Evolutionary conservation across 2,888 invertebrate genomes (phyloP).

Genomic region (Drosophila aldrichi): DNA sequence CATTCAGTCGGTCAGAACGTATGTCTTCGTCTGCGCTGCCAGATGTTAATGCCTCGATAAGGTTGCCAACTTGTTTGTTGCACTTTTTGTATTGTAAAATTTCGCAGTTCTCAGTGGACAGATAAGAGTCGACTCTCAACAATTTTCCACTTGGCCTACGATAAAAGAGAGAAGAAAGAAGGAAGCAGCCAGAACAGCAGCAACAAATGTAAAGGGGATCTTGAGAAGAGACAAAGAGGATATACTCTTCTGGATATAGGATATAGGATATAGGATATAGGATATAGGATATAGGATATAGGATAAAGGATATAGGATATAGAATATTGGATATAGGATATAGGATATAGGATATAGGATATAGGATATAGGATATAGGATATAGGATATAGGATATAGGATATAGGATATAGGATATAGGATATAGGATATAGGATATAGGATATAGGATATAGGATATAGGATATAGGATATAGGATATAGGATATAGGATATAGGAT

Average conservation of each 20-base stretch:
- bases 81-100: conserved; percentile 40
- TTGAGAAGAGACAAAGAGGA: background rate
- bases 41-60: conserved; percentile 51
- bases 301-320: background rate
- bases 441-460: background rate
- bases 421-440: background rate
- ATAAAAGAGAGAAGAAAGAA: conserved; percentile 1
- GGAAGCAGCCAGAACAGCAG: background rate
- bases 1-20: conserved; percentile 20
- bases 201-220: background rate
- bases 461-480: background rate
- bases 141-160: conserved; percentile 51
- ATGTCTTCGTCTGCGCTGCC: conserved; percentile 33
- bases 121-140: conserved; percentile 42
- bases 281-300: background rate
- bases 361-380: background rate
- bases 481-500: background rate
- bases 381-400: background rate
- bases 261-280: background rate
- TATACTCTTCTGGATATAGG: background rate
- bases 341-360: background rate
- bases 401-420: background rate
- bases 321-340: background rate
- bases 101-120: conserved; percentile 63
- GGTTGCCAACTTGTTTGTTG: conserved; percentile 27